These are phyloP conservation scores for Sphyrna mokarran DNA, from an alignment of 2,113 vertebrate genomes.

Conservation along the genomic window DNA sequence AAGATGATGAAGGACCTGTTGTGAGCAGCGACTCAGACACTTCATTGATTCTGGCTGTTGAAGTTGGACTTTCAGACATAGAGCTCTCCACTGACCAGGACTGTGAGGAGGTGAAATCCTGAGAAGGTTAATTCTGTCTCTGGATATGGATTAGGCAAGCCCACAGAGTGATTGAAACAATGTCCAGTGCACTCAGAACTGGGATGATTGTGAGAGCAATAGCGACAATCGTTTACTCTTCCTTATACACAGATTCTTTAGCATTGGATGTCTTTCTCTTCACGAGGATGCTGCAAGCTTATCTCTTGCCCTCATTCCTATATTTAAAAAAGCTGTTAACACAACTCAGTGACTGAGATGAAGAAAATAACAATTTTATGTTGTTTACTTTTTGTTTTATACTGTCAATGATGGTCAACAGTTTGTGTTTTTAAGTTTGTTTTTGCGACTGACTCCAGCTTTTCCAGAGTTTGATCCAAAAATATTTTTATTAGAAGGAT, in stretches of 20 bases:
- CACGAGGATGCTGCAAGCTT: conserved; percentile 44
- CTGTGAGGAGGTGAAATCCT: conserved; percentile 75
- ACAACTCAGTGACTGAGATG: conserved; percentile 3
- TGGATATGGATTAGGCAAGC: conserved; percentile 46
- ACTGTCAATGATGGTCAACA: neutral
- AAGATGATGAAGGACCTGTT: conserved; percentile 80
- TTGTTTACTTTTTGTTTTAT: conserved; percentile 1
- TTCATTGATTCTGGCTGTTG: conserved; percentile 75
- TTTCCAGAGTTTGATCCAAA: conserved; percentile 38
- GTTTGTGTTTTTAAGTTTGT: conserved; percentile 27
- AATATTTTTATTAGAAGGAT: neutral
- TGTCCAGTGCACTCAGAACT: conserved; percentile 49
- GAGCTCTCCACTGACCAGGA: conserved; percentile 78
- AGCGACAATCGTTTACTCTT: conserved; percentile 52
- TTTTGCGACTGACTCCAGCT: conserved; percentile 44
- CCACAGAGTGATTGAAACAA: conserved; percentile 47
- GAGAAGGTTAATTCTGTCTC: conserved; percentile 49
- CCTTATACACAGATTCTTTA: conserved; percentile 50
- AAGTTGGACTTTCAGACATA: conserved; percentile 72
- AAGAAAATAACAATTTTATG: conserved; percentile 29
- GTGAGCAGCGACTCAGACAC: conserved; percentile 85
- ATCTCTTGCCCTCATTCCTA: conserved; percentile 40
- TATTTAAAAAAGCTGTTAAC: conserved; percentile 25
- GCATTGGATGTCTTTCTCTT: conserved; percentile 42
- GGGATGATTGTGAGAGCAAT: conserved; percentile 59